Conservation (phyloP, 2,888 invertebrate species). For the Eristalis pertinax region DNA sequence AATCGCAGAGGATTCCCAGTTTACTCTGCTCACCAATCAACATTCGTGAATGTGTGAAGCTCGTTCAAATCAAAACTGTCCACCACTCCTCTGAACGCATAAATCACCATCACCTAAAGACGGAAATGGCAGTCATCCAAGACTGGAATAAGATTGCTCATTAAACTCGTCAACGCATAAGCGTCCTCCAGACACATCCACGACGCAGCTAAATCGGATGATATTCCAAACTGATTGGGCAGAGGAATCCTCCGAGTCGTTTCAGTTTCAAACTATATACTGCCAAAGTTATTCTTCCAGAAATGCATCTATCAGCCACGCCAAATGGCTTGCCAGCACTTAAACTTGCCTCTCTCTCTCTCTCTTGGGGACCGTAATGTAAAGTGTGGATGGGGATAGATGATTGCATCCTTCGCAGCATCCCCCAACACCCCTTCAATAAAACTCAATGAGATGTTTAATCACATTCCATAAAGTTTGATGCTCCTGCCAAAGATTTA, state of each 20-base stretch:
- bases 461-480: not conserved
- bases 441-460: conserved; percentile 8
- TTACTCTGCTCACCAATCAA: not conserved
- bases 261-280: not conserved
- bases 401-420: not conserved
- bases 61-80: not conserved
- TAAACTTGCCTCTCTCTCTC: not conserved
- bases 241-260: not conserved
- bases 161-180: not conserved
- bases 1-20: not conserved
- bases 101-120: not conserved
- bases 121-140: not conserved
- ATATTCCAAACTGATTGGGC: not conserved
- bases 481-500: conserved; percentile 4
- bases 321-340: not conserved
- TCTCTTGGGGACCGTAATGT: not conserved
- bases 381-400: not conserved
- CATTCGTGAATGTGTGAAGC: not conserved
- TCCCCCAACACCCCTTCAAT: not conserved
- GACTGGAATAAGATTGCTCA: not conserved
- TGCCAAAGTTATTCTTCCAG: not conserved
- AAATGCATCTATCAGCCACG: not conserved
- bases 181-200: not conserved
- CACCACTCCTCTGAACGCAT: not conserved
- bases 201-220: not conserved